Evolutionary conservation across 2,797 vertebrate genomes (phyloP), one percentile per base, ranked within the genome.

Genomic region (Lerista edwardsae): DNA sequence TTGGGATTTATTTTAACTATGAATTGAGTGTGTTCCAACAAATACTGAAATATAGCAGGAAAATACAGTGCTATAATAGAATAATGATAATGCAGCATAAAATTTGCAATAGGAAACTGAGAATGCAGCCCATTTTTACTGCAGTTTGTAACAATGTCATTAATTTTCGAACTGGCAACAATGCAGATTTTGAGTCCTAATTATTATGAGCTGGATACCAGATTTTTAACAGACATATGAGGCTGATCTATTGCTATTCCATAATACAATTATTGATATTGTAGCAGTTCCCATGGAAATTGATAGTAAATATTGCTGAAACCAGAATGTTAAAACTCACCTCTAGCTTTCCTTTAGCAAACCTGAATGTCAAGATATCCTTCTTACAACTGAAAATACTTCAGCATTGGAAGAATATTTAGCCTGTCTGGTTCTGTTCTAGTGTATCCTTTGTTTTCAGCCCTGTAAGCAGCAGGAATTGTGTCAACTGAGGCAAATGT

Each of bases 331-430:
- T n/a, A 71, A 83, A 82, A 39, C 77, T 81, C 84, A 64, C 72
- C 12, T 81, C 83, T 80, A 84, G 73, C 84, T 84, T 83, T 44
- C 21, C 75, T 89, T 88, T 91, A 87, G 87, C 73, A 11, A 12
- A 3, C 87, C 51, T 68, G 47, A 85, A n/a, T 81, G 41, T 77
- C 27, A 4, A 3, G 74, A 71, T 93, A 79, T 86, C 75, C 75
- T 91, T 84, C 62, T 68, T 5, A 47, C 80, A 4, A 0, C 71
- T 67, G 39, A 80, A 21, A 72, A 55, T 75, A 69, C 39, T 51
- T 14, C 34, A 59, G 1, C 69, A 64, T 69, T 84, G 3, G 19
- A 76, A 57, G 0, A 0, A 0, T 80, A 8, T 79, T 88, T 31
- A 15, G 57, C 34, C 51, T 76, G 62, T 1, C 57, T 87, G 67